Evolutionary conservation across 1,140 invertebrate species (phyloP).

Genomic region (Drosophila grimshawi): DNA sequence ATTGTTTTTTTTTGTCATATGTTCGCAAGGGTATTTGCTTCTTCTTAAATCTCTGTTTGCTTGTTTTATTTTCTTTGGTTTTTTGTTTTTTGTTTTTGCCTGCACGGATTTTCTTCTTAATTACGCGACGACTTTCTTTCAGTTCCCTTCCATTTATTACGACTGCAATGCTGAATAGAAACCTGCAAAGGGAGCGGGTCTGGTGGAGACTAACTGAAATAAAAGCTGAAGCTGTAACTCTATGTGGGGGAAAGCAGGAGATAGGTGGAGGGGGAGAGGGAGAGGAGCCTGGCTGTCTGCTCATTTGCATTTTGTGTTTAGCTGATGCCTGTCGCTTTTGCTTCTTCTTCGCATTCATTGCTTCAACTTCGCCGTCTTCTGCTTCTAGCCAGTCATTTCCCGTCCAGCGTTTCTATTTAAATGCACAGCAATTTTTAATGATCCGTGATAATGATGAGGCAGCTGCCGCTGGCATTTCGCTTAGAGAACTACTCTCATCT

Average conservation of each 20-base stretch:
- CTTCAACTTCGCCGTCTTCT: conserved; percentile 29
- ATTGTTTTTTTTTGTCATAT: no score
- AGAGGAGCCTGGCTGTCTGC: conserved; percentile 28
- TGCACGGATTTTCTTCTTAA: conserved; percentile 70
- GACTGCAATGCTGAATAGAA: conserved; percentile 30
- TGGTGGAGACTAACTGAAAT: conserved; percentile 2
- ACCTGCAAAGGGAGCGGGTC: not conserved
- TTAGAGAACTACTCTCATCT: conserved; percentile 28
- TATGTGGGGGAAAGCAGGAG: not conserved
- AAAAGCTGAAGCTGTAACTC: not conserved
- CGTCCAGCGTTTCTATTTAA: conserved; percentile 38
- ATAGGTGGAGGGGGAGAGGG: not conserved
- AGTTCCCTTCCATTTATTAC: conserved; percentile 39
- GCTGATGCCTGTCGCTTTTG: conserved; percentile 37
- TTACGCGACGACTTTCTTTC: conserved; percentile 62
- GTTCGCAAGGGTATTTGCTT: not conserved
- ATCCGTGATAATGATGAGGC: conserved; percentile 78
- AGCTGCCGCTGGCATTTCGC: conserved; percentile 59
- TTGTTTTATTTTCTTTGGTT: conserved; percentile 23
- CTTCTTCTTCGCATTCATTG: conserved; percentile 20
- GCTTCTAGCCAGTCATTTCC: conserved; percentile 60
- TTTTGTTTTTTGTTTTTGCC: conserved; percentile 22
- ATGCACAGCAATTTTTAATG: conserved; percentile 74
- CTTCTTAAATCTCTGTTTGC: not conserved
- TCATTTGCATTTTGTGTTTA: conserved; percentile 76